Percentiles rank a stretch among this genome's conserved stretches.
Evolutionary conservation across 2,113 vertebrate genomes (phyloP).

Genomic region (Parus major): DNA sequence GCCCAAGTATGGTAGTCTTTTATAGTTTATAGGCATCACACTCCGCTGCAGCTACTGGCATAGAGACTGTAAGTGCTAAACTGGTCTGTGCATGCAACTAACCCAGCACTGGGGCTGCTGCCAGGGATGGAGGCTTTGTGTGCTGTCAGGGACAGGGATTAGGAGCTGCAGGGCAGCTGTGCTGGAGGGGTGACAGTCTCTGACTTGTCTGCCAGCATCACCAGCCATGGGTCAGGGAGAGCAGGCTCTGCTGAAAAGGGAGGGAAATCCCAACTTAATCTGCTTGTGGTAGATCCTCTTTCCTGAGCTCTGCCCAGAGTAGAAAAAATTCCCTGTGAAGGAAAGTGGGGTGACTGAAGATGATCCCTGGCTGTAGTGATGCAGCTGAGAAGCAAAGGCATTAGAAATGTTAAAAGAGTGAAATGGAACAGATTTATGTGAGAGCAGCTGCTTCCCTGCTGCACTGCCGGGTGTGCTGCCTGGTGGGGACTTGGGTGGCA

Average conservation of each 20-base stretch:
- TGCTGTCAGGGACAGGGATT: background rate
- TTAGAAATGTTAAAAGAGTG: background rate
- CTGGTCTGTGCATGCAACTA: background rate
- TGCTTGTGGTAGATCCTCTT: background rate
- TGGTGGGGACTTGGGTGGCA: background rate
- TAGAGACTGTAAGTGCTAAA: background rate
- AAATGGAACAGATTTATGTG: background rate
- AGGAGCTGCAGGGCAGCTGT: background rate
- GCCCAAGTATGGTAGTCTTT: background rate
- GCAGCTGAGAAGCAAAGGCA: background rate
- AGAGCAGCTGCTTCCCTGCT: background rate
- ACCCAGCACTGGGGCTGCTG: background rate
- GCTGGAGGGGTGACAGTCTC: background rate
- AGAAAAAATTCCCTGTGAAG: background rate
- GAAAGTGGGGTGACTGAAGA: background rate
- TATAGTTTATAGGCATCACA: background rate
- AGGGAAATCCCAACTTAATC: background rate
- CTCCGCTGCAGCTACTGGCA: background rate
- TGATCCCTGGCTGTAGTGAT: background rate
- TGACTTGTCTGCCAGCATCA: background rate
- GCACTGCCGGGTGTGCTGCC: background rate
- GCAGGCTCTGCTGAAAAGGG: background rate
- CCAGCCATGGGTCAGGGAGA: rapidly evolving
- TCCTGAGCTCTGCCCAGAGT: background rate
- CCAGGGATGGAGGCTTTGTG: background rate